These are phyloP conservation scores for Antheraea mylitta DNA, from an alignment of 1,140 invertebrate species.

Conservation along the genomic window DNA sequence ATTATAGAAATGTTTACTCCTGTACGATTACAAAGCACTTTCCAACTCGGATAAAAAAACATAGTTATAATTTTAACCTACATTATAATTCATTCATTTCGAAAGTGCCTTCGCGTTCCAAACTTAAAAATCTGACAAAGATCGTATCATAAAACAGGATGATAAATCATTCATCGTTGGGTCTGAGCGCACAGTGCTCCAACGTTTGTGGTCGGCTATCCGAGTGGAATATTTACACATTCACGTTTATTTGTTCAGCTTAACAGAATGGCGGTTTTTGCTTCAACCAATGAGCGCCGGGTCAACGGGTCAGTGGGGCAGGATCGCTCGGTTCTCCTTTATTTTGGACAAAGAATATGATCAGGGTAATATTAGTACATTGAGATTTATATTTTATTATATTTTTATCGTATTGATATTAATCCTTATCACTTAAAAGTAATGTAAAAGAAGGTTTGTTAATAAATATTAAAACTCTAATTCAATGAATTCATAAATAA, in stretches of 20 bases:
- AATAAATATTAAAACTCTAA: too few relatives aligned
- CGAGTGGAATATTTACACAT: constrained; percentile 40
- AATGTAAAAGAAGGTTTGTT: too few relatives aligned
- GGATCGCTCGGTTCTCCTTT: constrained; percentile 29
- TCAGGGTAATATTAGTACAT: not conserved
- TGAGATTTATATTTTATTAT: too few relatives aligned
- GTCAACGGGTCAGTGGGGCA: constrained; percentile 62
- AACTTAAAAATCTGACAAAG: constrained; percentile 12
- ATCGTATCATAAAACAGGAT: constrained; percentile 17
- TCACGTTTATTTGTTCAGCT: constrained; percentile 50
- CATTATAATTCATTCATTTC: not conserved
- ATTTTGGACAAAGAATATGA: constrained; percentile 28
- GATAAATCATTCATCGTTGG: constrained; percentile 35
- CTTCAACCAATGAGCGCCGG: constrained; percentile 30
- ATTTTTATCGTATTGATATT: too few relatives aligned
- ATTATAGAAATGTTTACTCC: too few relatives aligned
- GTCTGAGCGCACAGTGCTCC: constrained; percentile 14
- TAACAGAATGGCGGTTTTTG: constrained; percentile 44
- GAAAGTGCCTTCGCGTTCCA: not conserved
- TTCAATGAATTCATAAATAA: too few relatives aligned
- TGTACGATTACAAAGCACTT: not conserved
- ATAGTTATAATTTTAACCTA: not conserved
- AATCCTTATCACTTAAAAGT: too few relatives aligned
- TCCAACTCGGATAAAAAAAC: constrained; percentile 5
- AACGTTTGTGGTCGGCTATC: constrained; percentile 24